These are phyloP conservation scores for Oreochromis grahami DNA, from an alignment of 2,797 vertebrate genomes.

Conservation along the genomic window DNA sequence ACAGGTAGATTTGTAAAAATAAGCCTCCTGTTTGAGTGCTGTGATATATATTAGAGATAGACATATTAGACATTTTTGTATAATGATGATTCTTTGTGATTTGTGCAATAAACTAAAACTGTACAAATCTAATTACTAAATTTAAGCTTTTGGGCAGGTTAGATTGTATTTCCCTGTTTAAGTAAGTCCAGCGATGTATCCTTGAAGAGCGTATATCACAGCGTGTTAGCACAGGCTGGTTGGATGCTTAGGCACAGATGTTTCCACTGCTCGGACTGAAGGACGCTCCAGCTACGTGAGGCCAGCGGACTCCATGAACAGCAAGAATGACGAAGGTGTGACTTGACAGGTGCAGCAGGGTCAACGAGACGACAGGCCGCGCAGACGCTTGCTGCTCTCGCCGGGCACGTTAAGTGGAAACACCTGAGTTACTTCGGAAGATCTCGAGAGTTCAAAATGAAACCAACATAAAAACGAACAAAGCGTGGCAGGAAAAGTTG, in stretches of 20 bases:
- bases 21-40: neutral
- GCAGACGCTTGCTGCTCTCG: rapidly evolving
- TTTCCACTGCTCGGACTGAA: neutral
- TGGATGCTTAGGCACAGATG: neutral
- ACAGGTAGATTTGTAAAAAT: neutral
- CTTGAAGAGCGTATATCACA: neutral
- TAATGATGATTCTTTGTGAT: rapidly evolving
- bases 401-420: neutral
- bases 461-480: neutral
- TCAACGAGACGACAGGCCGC: rapidly evolving
- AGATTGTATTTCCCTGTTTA: no score
- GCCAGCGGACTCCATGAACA: neutral
- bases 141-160: neutral
- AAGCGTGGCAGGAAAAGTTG: neutral
- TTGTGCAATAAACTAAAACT: neutral
- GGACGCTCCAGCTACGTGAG: neutral
- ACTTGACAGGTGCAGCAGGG: neutral
- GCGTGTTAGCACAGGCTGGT: neutral
- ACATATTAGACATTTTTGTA: neutral
- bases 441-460: neutral
- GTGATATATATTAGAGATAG: neutral
- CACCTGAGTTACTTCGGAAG: neutral
- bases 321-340: neutral
- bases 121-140: neutral
- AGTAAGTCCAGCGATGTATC: no score